Conservation (phyloP, 2,888 invertebrate species). For the Eustalomyia histrio region DNA sequence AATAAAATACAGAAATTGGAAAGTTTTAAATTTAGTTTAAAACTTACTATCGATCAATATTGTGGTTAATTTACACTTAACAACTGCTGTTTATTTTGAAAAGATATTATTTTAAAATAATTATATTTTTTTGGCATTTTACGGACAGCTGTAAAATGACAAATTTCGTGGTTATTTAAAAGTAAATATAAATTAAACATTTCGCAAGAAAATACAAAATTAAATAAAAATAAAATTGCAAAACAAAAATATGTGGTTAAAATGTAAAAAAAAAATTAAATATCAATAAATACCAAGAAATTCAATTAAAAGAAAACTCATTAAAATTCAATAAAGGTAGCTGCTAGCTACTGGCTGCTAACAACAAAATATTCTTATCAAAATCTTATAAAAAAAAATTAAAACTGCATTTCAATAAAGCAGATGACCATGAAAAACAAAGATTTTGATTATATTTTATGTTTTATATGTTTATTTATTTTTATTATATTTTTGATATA, state of each 20-base stretch:
- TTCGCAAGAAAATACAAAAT: slow-evolving; percentile 35
- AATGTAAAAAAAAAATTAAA: slow-evolving; percentile 36
- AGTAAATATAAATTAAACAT: slow-evolving; percentile 39
- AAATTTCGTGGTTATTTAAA: slow-evolving; percentile 38
- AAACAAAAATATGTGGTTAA: slow-evolving; percentile 39
- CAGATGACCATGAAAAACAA: slow-evolving; percentile 60
- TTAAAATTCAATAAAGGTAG: slow-evolving; percentile 55
- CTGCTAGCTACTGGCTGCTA: slow-evolving; percentile 30
- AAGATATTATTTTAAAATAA: no score
- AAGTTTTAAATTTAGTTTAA: no score
- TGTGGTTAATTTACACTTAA: no score
- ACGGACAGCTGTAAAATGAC: slow-evolving; percentile 55
- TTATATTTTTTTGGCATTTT: no score
- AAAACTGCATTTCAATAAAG: slow-evolving; percentile 59
- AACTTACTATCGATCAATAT: no score
- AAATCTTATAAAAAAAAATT: slow-evolving; percentile 29
- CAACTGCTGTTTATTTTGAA: no score
- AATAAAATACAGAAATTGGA: no score
- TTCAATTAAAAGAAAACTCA: slow-evolving; percentile 49
- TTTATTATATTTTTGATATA: slow-evolving; percentile 44
- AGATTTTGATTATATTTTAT: slow-evolving; percentile 32
- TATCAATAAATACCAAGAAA: slow-evolving; percentile 26
- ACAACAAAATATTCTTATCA: slow-evolving; percentile 55
- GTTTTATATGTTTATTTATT: slow-evolving; percentile 1
- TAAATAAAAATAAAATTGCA: slow-evolving; percentile 24